Base-by-base conservation (phyloP, 2,113 vertebrate species). In the Dicerorhinus sumatrensis region DNA sequence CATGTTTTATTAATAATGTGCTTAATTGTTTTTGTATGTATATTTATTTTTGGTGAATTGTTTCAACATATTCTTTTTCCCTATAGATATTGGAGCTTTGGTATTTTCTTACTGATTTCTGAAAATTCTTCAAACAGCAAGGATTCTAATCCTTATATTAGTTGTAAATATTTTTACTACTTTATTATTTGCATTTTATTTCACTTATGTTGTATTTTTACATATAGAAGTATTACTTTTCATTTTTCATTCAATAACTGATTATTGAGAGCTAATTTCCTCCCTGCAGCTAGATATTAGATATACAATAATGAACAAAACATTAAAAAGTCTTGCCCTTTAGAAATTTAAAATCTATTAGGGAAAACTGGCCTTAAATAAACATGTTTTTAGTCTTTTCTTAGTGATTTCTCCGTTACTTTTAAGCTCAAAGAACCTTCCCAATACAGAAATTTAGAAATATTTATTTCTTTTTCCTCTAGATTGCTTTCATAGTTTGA, bases 241-340 rank as follows among this genome's bases (percentile, higher is more conserved):
- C n/a, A 70, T 83, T 92, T 20, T 77, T 83, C 11, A 82, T 67
- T 51, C 65, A 94, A 16, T 62, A 89, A 89, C n/a, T 92, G 5
- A 96, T 77, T 94, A 72, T 76, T 91, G 48, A 94, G 27, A 91
- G 63, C 18, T 83, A 92, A 86, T 77, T 89, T 92, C 83, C 73
- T 91, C 12, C 31, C 69, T 83, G 7, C 1, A 88, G 33, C 29
- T 77, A 87, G 11, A 75, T 69, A 80, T 48, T 79, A 14, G 14
- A n/a, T 79, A 87, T 67, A 31, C 0, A 79, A 8, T 90, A 73
- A 94, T 90, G 17, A 92, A 67, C 7, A 94, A 70, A 95, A 67
- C 8, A 39, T 77, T 76, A 5, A 82, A 72, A 85, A 75, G 8
- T 77, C 18, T 96, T 93, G n/a, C 46, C 56, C 39, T 96, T 88